Evolutionary conservation across 2,113 vertebrate species (phyloP).

Genomic region (Spea multiplicata): DNA sequence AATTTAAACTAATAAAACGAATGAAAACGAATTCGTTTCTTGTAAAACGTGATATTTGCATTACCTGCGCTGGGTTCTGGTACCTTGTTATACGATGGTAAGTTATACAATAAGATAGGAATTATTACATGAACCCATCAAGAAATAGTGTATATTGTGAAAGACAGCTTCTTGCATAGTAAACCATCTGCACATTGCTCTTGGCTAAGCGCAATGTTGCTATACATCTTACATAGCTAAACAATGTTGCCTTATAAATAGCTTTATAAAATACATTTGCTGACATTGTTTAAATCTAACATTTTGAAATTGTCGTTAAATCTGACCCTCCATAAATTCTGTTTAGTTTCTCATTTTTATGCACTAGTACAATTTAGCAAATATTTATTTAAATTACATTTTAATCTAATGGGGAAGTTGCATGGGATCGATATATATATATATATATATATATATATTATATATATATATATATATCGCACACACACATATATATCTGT

Average conservation of each 20-base stretch:
- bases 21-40: too few species aligned
- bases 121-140: too few species aligned
- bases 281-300: slow-evolving; percentile 7
- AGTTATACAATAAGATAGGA: too few species aligned
- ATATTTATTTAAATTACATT: slow-evolving; percentile 15
- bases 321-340: not conserved
- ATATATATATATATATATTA: too few species aligned
- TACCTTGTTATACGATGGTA: too few species aligned
- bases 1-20: too few species aligned
- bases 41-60: too few species aligned
- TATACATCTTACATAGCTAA: slow-evolving; percentile 17
- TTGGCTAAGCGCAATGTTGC: slow-evolving; percentile 4
- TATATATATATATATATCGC: too few species aligned
- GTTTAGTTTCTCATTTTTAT: slow-evolving; percentile 5
- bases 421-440: not conserved
- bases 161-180: too few species aligned
- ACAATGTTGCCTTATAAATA: slow-evolving; percentile 6
- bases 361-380: not conserved
- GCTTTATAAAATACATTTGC: slow-evolving; percentile 9
- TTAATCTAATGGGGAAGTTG: not conserved
- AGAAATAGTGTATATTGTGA: too few species aligned
- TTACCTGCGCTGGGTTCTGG: too few species aligned
- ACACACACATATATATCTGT: too few species aligned
- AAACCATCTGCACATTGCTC: not conserved
- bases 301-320: not conserved